These are phyloP conservation scores for Heliconius ethilla DNA, from an alignment of 2,888 invertebrate species.

Conservation along the genomic window DNA sequence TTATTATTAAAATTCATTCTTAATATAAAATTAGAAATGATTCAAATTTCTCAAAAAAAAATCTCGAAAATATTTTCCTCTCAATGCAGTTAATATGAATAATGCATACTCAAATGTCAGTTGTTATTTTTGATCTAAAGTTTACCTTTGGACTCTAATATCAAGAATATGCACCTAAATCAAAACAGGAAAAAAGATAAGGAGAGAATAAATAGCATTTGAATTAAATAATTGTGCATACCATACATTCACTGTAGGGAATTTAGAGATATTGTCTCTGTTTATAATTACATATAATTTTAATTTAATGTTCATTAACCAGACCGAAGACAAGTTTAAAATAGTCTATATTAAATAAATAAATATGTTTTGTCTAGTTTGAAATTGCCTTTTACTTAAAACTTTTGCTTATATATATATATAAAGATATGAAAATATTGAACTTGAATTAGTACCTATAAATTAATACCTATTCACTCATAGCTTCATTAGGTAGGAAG, in stretches of 20 bases:
- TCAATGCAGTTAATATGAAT: background rate
- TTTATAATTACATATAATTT: no score
- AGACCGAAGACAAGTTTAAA: background rate
- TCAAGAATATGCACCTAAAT: background rate
- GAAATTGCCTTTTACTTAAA: background rate
- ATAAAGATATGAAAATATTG: slow-evolving; percentile 13
- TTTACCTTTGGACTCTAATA: background rate
- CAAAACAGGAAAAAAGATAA: slow-evolving; percentile 1
- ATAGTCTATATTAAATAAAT: no score
- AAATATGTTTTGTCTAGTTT: background rate
- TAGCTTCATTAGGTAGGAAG: no score
- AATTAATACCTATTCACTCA: no score
- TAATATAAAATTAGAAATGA: no score
- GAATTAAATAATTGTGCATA: no score
- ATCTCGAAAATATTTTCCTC: background rate
- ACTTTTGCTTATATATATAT: slow-evolving; percentile 1
- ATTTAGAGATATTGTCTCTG: no score
- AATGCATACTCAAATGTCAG: background rate
- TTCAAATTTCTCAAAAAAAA: background rate
- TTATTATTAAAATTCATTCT: no score
- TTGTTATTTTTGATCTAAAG: background rate
- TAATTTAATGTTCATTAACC: background rate
- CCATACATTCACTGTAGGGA: no score
- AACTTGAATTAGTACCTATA: no score
- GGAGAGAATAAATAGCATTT: no score